phyloP scores from a whole-genome alignment of 2,797 vertebrate genomes.

The Sphenodon punctatus region DNA sequence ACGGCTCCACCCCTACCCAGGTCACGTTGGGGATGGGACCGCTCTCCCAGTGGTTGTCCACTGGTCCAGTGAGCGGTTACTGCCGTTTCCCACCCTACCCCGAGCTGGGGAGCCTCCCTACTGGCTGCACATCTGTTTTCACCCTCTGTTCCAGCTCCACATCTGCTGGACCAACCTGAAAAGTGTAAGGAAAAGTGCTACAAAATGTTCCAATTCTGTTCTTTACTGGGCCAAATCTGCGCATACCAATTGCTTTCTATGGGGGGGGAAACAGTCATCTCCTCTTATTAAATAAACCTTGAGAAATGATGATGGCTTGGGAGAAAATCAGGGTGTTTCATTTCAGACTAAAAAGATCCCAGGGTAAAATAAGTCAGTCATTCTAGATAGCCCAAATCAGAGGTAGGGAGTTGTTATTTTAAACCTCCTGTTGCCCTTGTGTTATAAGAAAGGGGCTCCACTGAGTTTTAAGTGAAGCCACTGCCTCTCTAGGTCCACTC shows the following conservation, averaged over 20 bases:
- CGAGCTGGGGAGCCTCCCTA: too few species aligned
- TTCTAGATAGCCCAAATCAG: not conserved
- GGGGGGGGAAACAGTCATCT: not conserved
- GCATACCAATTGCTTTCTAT: not conserved
- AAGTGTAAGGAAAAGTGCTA: too few species aligned
- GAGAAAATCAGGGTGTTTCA: not conserved
- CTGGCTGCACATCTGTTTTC: too few species aligned
- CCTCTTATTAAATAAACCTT: not conserved
- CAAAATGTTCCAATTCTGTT: too few species aligned
- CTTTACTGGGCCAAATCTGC: not conserved
- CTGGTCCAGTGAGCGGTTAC: too few species aligned
- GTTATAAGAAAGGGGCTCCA: not conserved
- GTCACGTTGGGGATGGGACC: too few species aligned
- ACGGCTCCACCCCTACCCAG: too few species aligned
- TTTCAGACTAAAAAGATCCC: not conserved
- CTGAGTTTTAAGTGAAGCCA: not conserved
- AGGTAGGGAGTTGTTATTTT: not conserved
- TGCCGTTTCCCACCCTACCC: too few species aligned
- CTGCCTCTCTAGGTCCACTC: not conserved
- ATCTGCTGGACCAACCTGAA: too few species aligned
- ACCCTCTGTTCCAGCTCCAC: too few species aligned
- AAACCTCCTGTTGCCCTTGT: not conserved
- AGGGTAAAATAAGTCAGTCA: fast-evolving
- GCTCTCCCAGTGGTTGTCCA: too few species aligned
- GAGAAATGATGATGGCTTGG: fast-evolving